These are phyloP conservation scores for Andrena dorsata DNA, from an alignment of 2,888 invertebrate genomes.

Conservation along the genomic window DNA sequence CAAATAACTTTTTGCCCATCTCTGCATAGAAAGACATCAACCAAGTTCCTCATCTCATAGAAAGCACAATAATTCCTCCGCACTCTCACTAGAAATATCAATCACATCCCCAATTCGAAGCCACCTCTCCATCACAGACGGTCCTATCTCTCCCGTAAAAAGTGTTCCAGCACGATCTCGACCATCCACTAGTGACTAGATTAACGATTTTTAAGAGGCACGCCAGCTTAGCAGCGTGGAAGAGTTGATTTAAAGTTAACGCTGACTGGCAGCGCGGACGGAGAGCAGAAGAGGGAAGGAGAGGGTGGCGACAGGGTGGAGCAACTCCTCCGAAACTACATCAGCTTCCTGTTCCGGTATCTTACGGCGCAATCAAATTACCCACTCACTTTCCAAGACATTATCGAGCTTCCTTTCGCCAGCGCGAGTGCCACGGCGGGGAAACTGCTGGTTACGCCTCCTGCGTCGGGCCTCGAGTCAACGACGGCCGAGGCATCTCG, in stretches of 20 bases:
- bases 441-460: conserved; percentile 30
- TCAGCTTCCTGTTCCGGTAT: conserved; percentile 80
- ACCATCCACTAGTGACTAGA: conserved; percentile 5
- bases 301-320: conserved; percentile 24
- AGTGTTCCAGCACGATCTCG: neutral
- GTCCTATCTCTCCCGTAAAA: too few relatives aligned
- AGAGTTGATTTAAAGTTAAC: conserved; percentile 70
- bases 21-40: too few relatives aligned
- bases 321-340: conserved; percentile 78
- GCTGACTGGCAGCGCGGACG: conserved; percentile 56
- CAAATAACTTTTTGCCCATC: too few relatives aligned
- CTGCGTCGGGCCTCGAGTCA: conserved; percentile 36
- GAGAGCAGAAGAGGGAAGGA: conserved; percentile 1
- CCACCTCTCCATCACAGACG: too few relatives aligned
- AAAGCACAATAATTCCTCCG: too few relatives aligned
- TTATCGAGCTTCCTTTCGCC: conserved; percentile 75
- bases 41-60: too few relatives aligned
- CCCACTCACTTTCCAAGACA: conserved; percentile 81
- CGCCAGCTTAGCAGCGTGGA: conserved; percentile 57
- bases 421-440: conserved; percentile 24
- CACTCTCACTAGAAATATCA: too few relatives aligned
- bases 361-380: conserved; percentile 82
- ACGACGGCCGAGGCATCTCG: conserved; percentile 26
- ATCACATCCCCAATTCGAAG: too few relatives aligned
- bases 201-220: conserved; percentile 44